These are phyloP conservation scores for Hyperopisus bebe DNA, from an alignment of 2,113 vertebrate species.

Conservation along the genomic window DNA sequence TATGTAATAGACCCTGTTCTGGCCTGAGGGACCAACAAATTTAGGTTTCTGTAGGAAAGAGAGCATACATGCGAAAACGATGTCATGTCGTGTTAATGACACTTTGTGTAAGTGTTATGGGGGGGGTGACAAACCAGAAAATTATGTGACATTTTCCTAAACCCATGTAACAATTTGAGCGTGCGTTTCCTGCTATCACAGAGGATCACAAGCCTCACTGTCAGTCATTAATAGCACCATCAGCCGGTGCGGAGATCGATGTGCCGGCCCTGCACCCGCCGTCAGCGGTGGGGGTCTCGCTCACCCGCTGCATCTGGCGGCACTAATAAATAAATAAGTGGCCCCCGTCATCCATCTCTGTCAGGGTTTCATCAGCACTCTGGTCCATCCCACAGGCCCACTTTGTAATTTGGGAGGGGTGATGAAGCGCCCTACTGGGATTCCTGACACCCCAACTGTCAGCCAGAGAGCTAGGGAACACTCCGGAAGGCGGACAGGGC, in stretches of 20 bases:
- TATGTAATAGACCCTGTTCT: neutral
- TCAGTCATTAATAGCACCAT: neutral
- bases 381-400: neutral
- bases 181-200: neutral
- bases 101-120: neutral
- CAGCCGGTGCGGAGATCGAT: neutral
- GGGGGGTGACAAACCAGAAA: neutral
- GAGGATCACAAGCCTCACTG: neutral
- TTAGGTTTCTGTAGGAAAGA: neutral
- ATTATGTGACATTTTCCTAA: neutral
- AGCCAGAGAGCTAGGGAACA: neutral
- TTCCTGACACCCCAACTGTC: conserved; percentile 9
- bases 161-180: neutral
- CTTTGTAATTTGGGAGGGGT: conserved; percentile 16
- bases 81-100: neutral
- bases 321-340: conserved; percentile 21
- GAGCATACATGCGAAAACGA: neutral
- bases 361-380: conserved; percentile 12
- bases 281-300: neutral
- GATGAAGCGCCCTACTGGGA: neutral
- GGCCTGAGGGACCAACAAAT: neutral
- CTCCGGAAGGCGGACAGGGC: neutral
- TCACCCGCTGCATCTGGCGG: neutral
- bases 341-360: conserved; percentile 2
- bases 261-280: neutral